Base-by-base conservation (phyloP, 2,888 invertebrate genomes). In the Drosophila cyrtoloma region DNA sequence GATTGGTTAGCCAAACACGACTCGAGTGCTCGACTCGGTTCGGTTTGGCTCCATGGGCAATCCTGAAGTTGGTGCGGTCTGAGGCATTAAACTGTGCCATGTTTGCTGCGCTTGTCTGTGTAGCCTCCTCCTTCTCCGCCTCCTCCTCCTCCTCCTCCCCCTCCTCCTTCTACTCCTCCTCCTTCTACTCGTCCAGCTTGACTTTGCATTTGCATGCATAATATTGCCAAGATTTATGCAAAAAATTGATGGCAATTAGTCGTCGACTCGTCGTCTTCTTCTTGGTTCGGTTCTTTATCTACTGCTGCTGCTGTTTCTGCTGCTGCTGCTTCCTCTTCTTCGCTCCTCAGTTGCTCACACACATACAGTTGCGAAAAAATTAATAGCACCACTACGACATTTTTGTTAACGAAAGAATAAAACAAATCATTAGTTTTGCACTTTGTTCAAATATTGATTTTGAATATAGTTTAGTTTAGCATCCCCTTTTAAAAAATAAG, bases 201-300 rank as follows among this genome's bases (percentile, higher is more conserved):
- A 50, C 39, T 33, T 64, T 39, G 32, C 64, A 67, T 59, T 77
- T 84, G 82, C 90, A 89, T 90, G 87, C 90, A 89, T 89, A 90
- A 89, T 91, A 84, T 80, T 82, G 72, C 64, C 79, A 89, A 90
- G 89, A 88, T 90, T 90, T 90, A 88, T 88, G 89, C 91, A 88
- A 89, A 89, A 87, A 88, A 90, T 89, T 88, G 84, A 90, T 89
- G 91, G 88, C 88, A 88, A 88, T 88, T 88, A 88, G 88, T 89
- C 88, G 87, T 71, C 81, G 73, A 72, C 72, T 80, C 56, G 30
- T 58, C 59, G 55, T 59, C 57, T 30, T 71, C 53, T 62, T 65
- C 33, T 62, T 37, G 42, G 28, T 71, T 50, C 22, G 56, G 52
- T 74, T 67, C 60, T 75, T 69, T 83, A 75, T 72, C 71, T 71